Evolutionary conservation across 1,140 invertebrate species (phyloP).

Genomic region (Subanguina moxae): DNA sequence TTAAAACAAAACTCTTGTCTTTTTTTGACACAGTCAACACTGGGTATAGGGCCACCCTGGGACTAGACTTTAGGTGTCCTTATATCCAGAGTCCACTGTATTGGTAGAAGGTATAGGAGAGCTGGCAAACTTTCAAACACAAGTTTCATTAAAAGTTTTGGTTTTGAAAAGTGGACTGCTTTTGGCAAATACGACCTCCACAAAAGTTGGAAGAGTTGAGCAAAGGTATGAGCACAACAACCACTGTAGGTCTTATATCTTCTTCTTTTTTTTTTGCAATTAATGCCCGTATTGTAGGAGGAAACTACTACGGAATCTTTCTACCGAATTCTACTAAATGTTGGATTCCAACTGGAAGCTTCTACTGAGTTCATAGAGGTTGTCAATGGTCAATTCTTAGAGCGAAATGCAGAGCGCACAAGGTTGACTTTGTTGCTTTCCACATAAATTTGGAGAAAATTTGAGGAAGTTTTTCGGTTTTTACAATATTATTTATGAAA

Average conservation of each 20-base stretch:
- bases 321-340: conserved; percentile 32
- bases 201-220: not conserved
- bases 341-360: conserved; percentile 20
- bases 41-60: no score
- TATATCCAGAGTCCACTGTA: no score
- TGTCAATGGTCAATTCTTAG: conserved; percentile 11
- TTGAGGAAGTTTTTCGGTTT: no score
- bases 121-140: not conserved
- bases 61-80: no score
- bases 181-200: conserved; percentile 26
- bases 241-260: conserved; percentile 7
- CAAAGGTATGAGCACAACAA: conserved; percentile 5
- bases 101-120: no score
- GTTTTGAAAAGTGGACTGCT: conserved; percentile 33
- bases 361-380: conserved; percentile 29
- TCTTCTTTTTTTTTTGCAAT: not conserved
- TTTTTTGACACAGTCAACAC: no score
- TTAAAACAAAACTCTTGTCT: not conserved
- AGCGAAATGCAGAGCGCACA: conserved; percentile 9
- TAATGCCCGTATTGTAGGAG: not conserved
- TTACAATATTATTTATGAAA: no score
- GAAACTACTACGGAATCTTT: not conserved
- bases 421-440: not conserved
- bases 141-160: conserved; percentile 8
- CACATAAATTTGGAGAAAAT: not conserved